phyloP scores from a whole-genome alignment of 64 coral and sea anemone species.

The Montipora cactus region DNA sequence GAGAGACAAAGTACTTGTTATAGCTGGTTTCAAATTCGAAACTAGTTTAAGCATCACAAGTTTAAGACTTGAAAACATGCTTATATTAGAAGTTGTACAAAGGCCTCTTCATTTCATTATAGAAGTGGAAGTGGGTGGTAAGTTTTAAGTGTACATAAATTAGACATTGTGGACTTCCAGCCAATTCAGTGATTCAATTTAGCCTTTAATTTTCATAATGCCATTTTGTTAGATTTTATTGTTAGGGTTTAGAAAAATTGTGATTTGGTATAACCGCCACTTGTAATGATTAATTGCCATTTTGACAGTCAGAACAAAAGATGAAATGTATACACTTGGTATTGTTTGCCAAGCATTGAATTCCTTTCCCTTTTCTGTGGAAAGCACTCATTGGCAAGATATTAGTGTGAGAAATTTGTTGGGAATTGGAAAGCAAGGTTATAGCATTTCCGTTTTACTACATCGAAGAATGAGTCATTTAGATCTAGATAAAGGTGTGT shows the following conservation, averaged over 20 bases:
- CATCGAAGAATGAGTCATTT: conserved; percentile 11
- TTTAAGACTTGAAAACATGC: not conserved
- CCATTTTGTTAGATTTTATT: not conserved
- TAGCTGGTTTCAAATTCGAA: not conserved
- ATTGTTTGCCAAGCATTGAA: not conserved
- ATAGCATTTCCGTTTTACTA: not conserved
- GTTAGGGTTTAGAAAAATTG: not conserved
- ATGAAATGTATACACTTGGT: conserved; percentile 26
- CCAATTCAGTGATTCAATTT: not conserved
- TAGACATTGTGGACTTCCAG: not conserved
- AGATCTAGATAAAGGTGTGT: conserved; percentile 23
- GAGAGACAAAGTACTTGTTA: not conserved
- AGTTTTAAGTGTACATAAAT: not conserved
- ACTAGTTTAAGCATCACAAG: not conserved
- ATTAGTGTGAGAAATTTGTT: conserved; percentile 32
- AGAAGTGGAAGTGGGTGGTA: conserved; percentile 38
- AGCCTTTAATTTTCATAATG: not conserved
- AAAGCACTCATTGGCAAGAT: not conserved
- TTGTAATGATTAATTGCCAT: not conserved
- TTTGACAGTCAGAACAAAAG: conserved; percentile 12
- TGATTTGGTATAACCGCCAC: not conserved
- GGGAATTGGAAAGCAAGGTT: not conserved
- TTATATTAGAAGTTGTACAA: conserved; percentile 38
- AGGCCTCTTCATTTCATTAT: conserved; percentile 36
- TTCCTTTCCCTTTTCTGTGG: not conserved